Conservation (phyloP, 2,113 vertebrate species). For the Montifringilla adamsi region DNA sequence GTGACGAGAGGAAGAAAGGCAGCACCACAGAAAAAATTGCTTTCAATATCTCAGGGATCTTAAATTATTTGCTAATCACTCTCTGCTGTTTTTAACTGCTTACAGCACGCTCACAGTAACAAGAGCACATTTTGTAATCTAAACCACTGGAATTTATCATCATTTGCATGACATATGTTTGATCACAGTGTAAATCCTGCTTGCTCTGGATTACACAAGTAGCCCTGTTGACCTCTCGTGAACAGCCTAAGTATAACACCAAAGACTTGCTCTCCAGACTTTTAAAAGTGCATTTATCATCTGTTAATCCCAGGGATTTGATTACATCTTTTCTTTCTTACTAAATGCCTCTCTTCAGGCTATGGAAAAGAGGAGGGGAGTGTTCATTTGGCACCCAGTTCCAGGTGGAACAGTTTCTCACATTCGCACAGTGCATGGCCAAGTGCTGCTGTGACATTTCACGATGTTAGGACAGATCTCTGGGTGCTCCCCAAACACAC, state of each 20-base stretch:
- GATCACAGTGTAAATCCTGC: neutral
- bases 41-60: neutral
- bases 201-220: neutral
- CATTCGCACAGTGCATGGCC: neutral
- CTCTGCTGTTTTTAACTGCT: neutral
- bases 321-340: conserved; percentile 10
- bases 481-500: conserved; percentile 13
- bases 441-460: conserved; percentile 29
- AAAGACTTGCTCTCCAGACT: neutral
- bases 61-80: conserved; percentile 33
- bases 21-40: neutral
- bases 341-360: neutral
- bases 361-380: neutral
- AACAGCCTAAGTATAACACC: neutral
- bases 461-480: neutral
- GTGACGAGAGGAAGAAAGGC: neutral
- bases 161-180: neutral
- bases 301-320: neutral
- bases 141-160: neutral
- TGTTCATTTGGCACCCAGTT: conserved; percentile 9
- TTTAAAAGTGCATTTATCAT: neutral
- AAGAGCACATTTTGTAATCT: neutral
- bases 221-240: neutral
- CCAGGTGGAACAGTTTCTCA: neutral
- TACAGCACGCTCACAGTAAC: neutral